A percentile compares a stretch with the other conserved stretches of the same genome.
phyloP scores from a whole-genome alignment of 1,140 invertebrate genomes.

The Temnothorax curvispinosus region DNA sequence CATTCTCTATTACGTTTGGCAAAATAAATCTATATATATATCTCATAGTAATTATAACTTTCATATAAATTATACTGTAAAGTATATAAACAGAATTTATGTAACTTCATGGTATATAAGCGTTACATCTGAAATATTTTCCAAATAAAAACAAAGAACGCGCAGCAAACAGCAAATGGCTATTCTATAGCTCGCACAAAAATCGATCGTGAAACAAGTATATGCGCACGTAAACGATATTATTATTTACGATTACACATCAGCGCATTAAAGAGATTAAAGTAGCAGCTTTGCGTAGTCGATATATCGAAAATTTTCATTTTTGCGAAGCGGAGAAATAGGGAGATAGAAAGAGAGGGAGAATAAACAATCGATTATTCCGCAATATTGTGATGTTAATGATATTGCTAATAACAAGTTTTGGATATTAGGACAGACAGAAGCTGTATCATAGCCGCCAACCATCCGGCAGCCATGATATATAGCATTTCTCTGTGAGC shows the following conservation, averaged over 20 bases:
- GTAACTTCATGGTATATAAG: not conserved
- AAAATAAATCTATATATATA: not conserved
- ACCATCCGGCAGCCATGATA: not conserved
- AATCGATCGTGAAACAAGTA: slow-evolving; percentile 1
- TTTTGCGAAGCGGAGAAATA: not conserved
- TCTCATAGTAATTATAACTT: not conserved
- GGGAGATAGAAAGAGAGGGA: not conserved
- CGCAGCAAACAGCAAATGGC: not conserved
- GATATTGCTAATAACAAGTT: slow-evolving; percentile 23
- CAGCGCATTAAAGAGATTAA: not conserved
- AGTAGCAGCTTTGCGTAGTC: not conserved
- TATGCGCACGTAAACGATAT: not conserved
- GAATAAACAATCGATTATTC: not conserved
- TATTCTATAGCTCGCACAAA: not conserved
- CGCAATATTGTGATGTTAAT: slow-evolving; percentile 8
- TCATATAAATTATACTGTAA: not conserved
- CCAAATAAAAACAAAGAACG: not conserved
- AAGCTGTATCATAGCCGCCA: not conserved
- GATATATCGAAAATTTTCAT: not conserved
- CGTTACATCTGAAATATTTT: not conserved
- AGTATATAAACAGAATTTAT: not conserved
- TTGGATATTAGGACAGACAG: not conserved
- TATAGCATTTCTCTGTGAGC: not conserved
- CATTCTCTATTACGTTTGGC: not conserved
- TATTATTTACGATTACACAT: not conserved